These are phyloP conservation scores for Bombus vancouverensis DNA, from an alignment of 1,140 invertebrate genomes.

Conservation along the genomic window DNA sequence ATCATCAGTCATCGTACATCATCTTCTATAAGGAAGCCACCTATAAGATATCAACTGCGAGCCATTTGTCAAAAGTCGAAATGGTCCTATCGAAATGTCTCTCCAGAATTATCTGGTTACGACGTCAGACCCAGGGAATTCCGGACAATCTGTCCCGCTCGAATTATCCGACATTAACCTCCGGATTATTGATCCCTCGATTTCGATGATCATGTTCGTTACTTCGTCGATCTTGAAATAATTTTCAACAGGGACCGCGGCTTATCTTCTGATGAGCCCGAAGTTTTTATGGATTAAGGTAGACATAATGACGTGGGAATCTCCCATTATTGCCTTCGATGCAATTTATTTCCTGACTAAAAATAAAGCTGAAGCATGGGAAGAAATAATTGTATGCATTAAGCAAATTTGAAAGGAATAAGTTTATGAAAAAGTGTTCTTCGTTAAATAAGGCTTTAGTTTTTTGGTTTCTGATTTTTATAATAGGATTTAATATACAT, in stretches of 20 bases:
- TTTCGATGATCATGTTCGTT: slow-evolving; percentile 43
- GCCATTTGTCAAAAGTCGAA: slow-evolving; percentile 76
- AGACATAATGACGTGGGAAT: not conserved
- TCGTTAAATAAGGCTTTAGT: not conserved
- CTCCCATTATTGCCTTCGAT: not conserved
- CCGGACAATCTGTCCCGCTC: slow-evolving; percentile 59
- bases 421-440: not conserved
- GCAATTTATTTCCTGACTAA: not conserved
- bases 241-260: slow-evolving; percentile 13
- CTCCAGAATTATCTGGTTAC: slow-evolving; percentile 54
- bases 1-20: slow-evolving; percentile 73
- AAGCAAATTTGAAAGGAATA: not conserved
- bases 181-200: slow-evolving; percentile 37
- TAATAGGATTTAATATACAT: not conserved
- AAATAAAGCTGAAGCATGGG: not conserved
- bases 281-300: not conserved
- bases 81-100: slow-evolving; percentile 66
- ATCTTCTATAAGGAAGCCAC: slow-evolving; percentile 58
- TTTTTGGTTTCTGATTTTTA: not conserved
- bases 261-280: not conserved
- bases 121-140: slow-evolving; percentile 40
- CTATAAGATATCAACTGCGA: slow-evolving; percentile 67
- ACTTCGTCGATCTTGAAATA: slow-evolving; percentile 30
- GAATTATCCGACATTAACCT: slow-evolving; percentile 65
- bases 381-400: not conserved